These are phyloP conservation scores for Penaeus indicus DNA, from an alignment of 1,140 invertebrate species.

Conservation along the genomic window DNA sequence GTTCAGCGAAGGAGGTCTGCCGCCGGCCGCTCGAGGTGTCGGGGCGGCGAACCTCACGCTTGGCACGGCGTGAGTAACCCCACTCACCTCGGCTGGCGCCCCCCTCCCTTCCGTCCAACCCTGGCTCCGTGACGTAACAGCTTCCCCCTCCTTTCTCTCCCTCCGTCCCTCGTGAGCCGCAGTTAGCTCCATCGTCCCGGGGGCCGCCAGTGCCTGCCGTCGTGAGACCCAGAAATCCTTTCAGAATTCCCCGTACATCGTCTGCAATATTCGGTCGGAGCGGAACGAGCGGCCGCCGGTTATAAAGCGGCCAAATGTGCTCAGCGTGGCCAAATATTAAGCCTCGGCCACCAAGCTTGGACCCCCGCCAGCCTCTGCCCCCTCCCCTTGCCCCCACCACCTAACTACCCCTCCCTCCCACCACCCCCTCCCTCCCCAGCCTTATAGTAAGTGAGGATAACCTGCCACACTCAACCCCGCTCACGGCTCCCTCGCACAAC, in stretches of 20 bases:
- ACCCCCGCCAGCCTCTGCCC: conserved; percentile 44
- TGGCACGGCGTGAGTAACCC: no score
- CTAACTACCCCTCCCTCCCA: background rate
- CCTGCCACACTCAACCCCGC: background rate
- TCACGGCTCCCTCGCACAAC: background rate
- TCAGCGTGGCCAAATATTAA: conserved; percentile 64
- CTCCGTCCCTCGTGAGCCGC: conserved; percentile 33
- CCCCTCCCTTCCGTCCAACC: background rate
- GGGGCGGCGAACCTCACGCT: no score
- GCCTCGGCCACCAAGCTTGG: conserved; percentile 58
- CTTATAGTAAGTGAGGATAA: background rate
- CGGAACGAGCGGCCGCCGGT: conserved; percentile 59
- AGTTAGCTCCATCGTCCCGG: conserved; percentile 50
- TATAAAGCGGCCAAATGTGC: conserved; percentile 61
- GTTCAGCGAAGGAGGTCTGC: no score
- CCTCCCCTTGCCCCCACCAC: background rate
- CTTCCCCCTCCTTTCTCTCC: background rate
- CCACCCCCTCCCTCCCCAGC: background rate
- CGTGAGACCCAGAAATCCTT: conserved; percentile 57
- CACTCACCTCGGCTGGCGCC: no score
- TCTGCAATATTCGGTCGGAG: conserved; percentile 59
- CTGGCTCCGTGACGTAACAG: background rate
- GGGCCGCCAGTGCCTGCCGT: conserved; percentile 41
- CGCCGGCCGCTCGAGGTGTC: no score
- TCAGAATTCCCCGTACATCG: conserved; percentile 62